Conservation (phyloP, 2,888 invertebrate genomes). For the Epinotia ramella region DNA sequence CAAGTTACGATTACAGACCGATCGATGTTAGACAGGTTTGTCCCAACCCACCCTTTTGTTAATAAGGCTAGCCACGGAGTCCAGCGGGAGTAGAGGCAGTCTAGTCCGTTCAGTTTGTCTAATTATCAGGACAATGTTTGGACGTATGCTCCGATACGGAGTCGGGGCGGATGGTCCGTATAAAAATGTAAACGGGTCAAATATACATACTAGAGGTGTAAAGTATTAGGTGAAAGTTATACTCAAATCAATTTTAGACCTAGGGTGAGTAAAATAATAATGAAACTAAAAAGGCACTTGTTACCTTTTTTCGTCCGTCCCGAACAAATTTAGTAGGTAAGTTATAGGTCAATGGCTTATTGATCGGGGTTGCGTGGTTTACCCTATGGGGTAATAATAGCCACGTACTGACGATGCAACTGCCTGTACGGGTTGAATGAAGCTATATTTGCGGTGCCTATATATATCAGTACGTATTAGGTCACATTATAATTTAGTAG, state of each 20-base stretch:
- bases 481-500: not conserved
- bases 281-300: not conserved
- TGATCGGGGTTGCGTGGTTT: slow-evolving; percentile 61
- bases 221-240: not conserved
- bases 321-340: slow-evolving; percentile 51
- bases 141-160: no score
- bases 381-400: slow-evolving; percentile 35
- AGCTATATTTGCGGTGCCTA: slow-evolving; percentile 18
- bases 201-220: no score
- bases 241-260: not conserved
- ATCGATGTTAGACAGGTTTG: no score
- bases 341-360: slow-evolving; percentile 65
- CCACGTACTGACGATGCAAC: slow-evolving; percentile 24
- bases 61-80: no score
- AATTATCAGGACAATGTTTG: no score
- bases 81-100: no score
- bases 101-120: no score
- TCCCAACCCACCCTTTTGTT: no score
- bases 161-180: no score
- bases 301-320: slow-evolving; percentile 13
- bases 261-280: not conserved
- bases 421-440: slow-evolving; percentile 1
- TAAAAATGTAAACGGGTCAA: no score
- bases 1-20: no score
- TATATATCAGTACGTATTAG: not conserved